Conservation (phyloP, 2,113 vertebrate genomes). For the Lepisosteus oculatus region DNA sequence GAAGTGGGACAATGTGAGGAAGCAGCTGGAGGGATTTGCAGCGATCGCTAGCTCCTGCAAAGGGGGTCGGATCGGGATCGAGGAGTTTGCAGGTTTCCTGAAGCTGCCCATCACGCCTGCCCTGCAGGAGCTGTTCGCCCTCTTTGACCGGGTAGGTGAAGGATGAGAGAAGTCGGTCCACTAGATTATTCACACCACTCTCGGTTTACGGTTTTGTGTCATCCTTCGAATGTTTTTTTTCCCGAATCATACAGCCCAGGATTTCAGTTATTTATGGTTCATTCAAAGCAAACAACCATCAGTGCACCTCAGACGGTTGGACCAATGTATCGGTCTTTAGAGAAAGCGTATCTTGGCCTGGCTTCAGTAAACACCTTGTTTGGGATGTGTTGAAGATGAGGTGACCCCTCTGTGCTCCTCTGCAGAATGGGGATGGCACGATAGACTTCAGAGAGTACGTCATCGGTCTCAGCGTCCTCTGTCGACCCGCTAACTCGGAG, state of each 20-base stretch:
- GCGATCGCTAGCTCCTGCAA: slow-evolving; percentile 80
- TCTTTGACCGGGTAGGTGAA: slow-evolving; percentile 89
- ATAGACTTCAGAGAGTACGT: slow-evolving; percentile 98
- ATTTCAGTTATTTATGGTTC: no score
- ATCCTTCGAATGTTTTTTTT: no score
- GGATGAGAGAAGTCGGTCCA: no score
- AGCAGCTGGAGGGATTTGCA: slow-evolving; percentile 84
- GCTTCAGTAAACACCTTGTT: no score
- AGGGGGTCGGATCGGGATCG: slow-evolving; percentile 86
- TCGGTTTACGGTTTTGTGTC: no score
- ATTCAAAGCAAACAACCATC: no score
- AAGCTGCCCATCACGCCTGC: slow-evolving; percentile 82
- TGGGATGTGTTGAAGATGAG: no score
- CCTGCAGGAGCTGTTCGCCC: slow-evolving; percentile 82
- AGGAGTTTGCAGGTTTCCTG: slow-evolving; percentile 85
- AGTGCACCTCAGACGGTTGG: no score
- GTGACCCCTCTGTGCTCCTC: slow-evolving; percentile 1
- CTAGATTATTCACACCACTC: no score
- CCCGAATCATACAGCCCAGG: no score
- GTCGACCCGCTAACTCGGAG: slow-evolving; percentile 90
- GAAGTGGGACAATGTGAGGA: slow-evolving; percentile 86
- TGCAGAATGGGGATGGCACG: slow-evolving; percentile 86
- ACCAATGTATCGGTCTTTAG: no score
- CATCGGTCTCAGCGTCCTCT: slow-evolving; percentile 89
- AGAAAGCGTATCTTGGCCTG: no score